phyloP scores from a whole-genome alignment of 2,888 invertebrate genomes.

The Octonoba sinensis region DNA sequence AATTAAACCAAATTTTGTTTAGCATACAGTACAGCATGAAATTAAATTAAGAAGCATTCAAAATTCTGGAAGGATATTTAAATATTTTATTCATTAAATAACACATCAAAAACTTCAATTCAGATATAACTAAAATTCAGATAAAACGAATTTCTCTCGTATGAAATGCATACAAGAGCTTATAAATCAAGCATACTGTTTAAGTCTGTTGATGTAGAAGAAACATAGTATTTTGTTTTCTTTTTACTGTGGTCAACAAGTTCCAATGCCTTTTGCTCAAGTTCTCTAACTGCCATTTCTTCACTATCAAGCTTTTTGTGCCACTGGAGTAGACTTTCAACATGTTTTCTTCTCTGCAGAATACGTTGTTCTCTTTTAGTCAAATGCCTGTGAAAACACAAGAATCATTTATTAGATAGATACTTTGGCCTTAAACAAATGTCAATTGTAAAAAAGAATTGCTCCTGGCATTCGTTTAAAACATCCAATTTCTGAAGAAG shows the following conservation, averaged over 20 bases:
- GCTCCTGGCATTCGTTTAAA: no score
- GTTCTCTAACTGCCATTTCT: slow-evolving; percentile 69
- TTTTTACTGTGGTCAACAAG: slow-evolving; percentile 64
- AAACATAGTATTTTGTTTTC: slow-evolving; percentile 48
- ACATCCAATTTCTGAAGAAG: no score
- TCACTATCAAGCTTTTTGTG: slow-evolving; percentile 70
- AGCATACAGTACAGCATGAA: no score
- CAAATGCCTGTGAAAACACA: slow-evolving; percentile 68
- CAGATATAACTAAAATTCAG: neutral
- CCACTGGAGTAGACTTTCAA: slow-evolving; percentile 71
- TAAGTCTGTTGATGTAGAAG: slow-evolving; percentile 12
- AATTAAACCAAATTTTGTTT: no score
- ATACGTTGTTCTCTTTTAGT: slow-evolving; percentile 70
- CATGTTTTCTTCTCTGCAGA: slow-evolving; percentile 69
- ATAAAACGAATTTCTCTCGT: no score
- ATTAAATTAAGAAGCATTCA: no score
- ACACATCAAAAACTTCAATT: slow-evolving; percentile 24
- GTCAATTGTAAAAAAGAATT: neutral
- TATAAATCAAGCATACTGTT: neutral
- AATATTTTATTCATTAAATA: slow-evolving; percentile 4
- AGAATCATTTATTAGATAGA: neutral
- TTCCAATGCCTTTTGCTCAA: slow-evolving; percentile 70
- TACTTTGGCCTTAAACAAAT: neutral
- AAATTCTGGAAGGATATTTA: neutral
- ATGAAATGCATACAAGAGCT: neutral